Base-by-base conservation (phyloP, 2,888 invertebrate species). In the Kryphioiulus occultus region DNA sequence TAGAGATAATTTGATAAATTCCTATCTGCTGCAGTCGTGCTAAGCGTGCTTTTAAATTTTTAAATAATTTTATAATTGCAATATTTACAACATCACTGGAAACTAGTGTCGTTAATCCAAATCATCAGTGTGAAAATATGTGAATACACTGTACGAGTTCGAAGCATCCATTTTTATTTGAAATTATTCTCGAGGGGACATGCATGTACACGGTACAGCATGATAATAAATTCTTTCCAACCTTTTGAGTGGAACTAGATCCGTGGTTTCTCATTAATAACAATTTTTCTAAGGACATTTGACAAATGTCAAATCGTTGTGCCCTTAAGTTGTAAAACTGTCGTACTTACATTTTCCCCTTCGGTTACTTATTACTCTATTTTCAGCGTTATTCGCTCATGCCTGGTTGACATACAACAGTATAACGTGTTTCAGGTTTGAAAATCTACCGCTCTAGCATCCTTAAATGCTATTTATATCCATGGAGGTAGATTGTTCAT, bases 401-500 rank as follows among this genome's bases (percentile, higher is more conserved):
- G 59, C 59, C 59, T 12, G 47, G 10, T 47, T 59, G 26, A 26
- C 26, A 68, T 68, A n/a, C 26, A 12, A 68, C 53, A 19, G 10
- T 42, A 42, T 9, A n/a, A 9, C 44, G 12, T 26, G 68, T 12
- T n/a, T 26, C 12, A 26, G 68, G 68, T 68, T 68, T 68, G 26
- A 26, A 68, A 68, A 68, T 26, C 26, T 22, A 12, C 22, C 26
- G n/a, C 12, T 22, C 9, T 68, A 68, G 68, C 26, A 68, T 68
- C 26, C 68, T 68, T 2, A 68, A 68, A 68, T 68, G 68, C 26
- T 68, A 68, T 68, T 68, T 68, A 68, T 68, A 68, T 26, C 68
- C 26, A 68, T n/a, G 68, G 10, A 68, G 19, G 68, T 68, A 68
- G 68, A n/a, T 26, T 68, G 68, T 68, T 68, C 68, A 68, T 68